Percentiles rank a stretch among this genome's conserved stretches.
Evolutionary conservation across 30 jellyfish, hydroid and myxozoan genomes (phyloP).

Genomic region (Clytia hemisphaerica): DNA sequence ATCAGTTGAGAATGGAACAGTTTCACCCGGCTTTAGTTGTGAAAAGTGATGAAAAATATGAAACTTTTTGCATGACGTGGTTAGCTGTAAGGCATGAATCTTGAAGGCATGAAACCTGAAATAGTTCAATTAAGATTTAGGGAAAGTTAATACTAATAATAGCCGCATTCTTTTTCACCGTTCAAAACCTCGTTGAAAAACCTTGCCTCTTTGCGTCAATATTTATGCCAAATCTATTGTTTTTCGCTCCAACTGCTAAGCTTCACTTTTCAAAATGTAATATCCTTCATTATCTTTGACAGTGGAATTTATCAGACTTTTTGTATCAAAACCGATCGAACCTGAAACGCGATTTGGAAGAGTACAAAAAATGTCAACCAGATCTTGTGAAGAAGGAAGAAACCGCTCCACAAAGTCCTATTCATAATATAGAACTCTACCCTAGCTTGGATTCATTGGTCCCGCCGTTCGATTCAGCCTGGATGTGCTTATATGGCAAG

Average conservation of each 20-base stretch:
- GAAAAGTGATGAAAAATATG: too few relatives aligned
- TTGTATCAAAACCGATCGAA: conserved; percentile 83
- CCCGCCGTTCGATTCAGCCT: conserved; percentile 80
- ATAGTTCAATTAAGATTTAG: too few relatives aligned
- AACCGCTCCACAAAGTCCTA: conserved; percentile 41
- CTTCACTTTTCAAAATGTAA: neutral
- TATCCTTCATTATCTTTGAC: neutral
- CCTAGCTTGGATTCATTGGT: conserved; percentile 53
- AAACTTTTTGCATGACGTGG: too few relatives aligned
- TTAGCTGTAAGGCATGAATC: too few relatives aligned
- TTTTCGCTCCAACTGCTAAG: neutral
- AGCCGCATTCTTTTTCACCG: too few relatives aligned
- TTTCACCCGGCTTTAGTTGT: too few relatives aligned
- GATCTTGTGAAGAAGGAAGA: conserved; percentile 32
- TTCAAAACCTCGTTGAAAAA: too few relatives aligned
- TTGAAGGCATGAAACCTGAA: too few relatives aligned
- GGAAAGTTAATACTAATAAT: too few relatives aligned
- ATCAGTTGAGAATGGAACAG: too few relatives aligned
- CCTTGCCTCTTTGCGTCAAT: too few relatives aligned
- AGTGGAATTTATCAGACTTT: conserved; percentile 95
- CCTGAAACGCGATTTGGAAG: conserved; percentile 55
- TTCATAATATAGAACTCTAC: conserved; percentile 28
- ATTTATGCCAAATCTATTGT: too few relatives aligned
- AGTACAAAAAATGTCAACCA: conserved; percentile 28
- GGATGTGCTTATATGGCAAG: conserved; percentile 91